Conservation (phyloP, 2,797 vertebrate genomes). For the Oryzias dopingdopingensis region DNA sequence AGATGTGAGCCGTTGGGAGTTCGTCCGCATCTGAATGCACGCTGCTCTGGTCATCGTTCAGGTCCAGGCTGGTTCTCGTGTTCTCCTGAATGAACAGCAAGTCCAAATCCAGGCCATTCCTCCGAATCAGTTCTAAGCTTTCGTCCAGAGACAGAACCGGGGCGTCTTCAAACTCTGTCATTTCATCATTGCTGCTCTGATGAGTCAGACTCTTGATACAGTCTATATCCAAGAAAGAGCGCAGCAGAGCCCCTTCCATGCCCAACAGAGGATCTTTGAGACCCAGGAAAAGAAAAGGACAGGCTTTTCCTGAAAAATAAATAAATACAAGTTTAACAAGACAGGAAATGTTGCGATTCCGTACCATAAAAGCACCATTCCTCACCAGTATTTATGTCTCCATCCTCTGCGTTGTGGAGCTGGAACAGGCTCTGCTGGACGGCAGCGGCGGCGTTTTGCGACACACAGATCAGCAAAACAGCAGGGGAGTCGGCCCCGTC, state of each 20-base stretch:
- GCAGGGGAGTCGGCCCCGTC: constrained; percentile 40
- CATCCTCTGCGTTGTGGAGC: constrained; percentile 43
- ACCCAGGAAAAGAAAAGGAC: constrained; percentile 85
- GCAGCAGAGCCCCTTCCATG: constrained; percentile 78
- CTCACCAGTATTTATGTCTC: constrained; percentile 71
- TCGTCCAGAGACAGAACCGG: constrained; percentile 75
- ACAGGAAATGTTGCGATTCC: background rate
- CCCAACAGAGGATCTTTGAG: constrained; percentile 75
- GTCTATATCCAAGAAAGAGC: constrained; percentile 81
- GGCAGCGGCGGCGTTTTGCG: constrained; percentile 74
- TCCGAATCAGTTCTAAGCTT: constrained; percentile 75
- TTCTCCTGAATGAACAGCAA: constrained; percentile 55
- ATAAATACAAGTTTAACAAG: background rate
- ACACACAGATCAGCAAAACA: constrained; percentile 84
- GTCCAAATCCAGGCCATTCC: constrained; percentile 62
- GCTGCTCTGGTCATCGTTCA: background rate
- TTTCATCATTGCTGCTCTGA: constrained; percentile 20
- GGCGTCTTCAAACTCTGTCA: background rate
- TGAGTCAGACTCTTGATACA: constrained; percentile 66
- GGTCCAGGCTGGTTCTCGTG: background rate
- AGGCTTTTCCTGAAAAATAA: constrained; percentile 71
- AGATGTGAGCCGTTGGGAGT: constrained; percentile 16
- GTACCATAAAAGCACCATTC: background rate
- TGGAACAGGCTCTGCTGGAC: constrained; percentile 65
- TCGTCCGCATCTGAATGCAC: constrained; percentile 16